Evolutionary conservation across 1,140 invertebrate species (phyloP), one percentile per base, ranked within the genome.

Genomic region (Monochamus saltuarius): DNA sequence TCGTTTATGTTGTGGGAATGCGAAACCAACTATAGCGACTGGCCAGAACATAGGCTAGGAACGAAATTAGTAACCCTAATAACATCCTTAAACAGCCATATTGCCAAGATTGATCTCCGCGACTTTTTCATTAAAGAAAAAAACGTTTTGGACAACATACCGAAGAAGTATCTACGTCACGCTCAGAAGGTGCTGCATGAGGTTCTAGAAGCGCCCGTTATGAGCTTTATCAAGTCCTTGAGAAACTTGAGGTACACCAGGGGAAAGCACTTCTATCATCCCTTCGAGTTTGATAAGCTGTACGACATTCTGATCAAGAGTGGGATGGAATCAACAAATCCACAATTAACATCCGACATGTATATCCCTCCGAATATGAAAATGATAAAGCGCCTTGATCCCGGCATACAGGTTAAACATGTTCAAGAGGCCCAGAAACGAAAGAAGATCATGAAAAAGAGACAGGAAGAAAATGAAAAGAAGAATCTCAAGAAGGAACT

Each of bases 1-100:
- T 87, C 85, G 53, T 83, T 87, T 67, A 71, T 92, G 6, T 90
- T 90, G 69, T 89, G 87, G 85, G 81, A 90, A 58, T 86, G 87
- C 56, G 89, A 92, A 71, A 82, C 83, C 19, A 82, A 86, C 61
- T 83, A 82, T 64, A 79, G 80, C 1, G 83, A 79, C 40, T 91
- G 88, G 89, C 80, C 84, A 0, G 85, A 89, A 64, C 82, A 87
- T 72, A 80, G 84, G 35, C 76, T 89, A 0, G 89, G 89, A 11
- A 82, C 85, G 64, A 83, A 82, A 36, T 66, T 91, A 13, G 70
- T 84, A 42, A 75, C 80, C 19, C 81, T 91, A 42, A 77, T 92
- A 0, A 75, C 80, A 14, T 68, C 70, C 1, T 63, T 85, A 0
- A 81, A 81, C 43, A 57, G 73, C 1, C 66, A 64, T 6, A 75